phyloP scores from a whole-genome alignment of 2,888 invertebrate species.

The Dugesia japonica region DNA sequence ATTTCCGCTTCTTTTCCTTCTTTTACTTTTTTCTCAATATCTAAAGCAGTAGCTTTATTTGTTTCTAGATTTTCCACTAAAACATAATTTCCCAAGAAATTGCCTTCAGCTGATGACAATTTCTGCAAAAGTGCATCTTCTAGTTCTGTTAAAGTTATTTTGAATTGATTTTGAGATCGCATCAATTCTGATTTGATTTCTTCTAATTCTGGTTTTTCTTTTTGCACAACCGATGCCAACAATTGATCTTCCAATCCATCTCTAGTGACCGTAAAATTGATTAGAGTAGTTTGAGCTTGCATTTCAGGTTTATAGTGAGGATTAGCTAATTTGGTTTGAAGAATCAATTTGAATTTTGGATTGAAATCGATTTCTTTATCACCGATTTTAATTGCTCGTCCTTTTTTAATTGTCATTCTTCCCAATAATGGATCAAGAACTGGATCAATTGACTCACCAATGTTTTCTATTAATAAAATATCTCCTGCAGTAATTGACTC shows the following conservation, averaged over 20 bases:
- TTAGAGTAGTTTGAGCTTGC: constrained; percentile 88
- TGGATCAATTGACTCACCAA: constrained; percentile 77
- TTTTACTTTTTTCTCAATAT: constrained; percentile 72
- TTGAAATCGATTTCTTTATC: constrained; percentile 90
- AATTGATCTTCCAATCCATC: constrained; percentile 88
- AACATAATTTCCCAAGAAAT: constrained; percentile 79
- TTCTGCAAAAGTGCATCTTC: constrained; percentile 80
- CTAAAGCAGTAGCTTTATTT: constrained; percentile 81
- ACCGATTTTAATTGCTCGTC: constrained; percentile 83
- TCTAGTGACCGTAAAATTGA: constrained; percentile 86
- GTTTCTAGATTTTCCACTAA: constrained; percentile 86
- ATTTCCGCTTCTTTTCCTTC: constrained; percentile 78
- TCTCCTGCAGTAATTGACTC: constrained; percentile 62
- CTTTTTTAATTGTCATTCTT: constrained; percentile 79
- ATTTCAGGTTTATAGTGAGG: constrained; percentile 95
- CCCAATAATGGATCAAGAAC: constrained; percentile 77
- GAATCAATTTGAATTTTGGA: constrained; percentile 64
- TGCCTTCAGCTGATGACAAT: constrained; percentile 75
- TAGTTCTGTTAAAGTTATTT: constrained; percentile 73
- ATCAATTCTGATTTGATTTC: constrained; percentile 82
- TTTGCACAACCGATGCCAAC: constrained; percentile 83
- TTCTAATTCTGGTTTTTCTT: constrained; percentile 83
- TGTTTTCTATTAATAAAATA: constrained; percentile 75
- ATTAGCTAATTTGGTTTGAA: constrained; percentile 86
- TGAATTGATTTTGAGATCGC: constrained; percentile 86